Conservation (phyloP, 1,140 invertebrate genomes). For the Calycopis cecrops region DNA sequence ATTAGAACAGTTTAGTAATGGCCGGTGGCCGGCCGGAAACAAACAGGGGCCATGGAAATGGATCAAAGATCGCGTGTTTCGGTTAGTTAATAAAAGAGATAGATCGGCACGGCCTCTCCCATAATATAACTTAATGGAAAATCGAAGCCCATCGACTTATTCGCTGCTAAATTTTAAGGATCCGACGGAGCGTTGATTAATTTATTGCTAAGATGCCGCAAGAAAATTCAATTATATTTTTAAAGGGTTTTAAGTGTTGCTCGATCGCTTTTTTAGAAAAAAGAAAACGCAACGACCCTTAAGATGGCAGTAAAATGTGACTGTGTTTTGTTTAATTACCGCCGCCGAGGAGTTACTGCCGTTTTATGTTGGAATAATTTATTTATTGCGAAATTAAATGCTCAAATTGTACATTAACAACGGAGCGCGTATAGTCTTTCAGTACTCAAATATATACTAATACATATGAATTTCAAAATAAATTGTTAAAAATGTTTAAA, state of each 20-base stretch:
- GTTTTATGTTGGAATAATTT: conserved; percentile 5
- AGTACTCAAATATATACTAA: too few species aligned
- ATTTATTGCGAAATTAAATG: background rate
- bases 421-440: too few species aligned
- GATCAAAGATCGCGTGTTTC: conserved; percentile 69
- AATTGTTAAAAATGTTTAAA: too few species aligned
- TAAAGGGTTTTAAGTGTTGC: conserved; percentile 73
- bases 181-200: conserved; percentile 73
- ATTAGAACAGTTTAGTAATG: conserved; percentile 34
- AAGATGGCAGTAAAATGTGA: conserved; percentile 65
- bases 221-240: conserved; percentile 75
- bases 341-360: background rate
- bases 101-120: conserved; percentile 59
- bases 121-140: conserved; percentile 72
- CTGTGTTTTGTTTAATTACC: conserved; percentile 26
- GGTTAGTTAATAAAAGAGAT: conserved; percentile 66
- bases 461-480: too few species aligned
- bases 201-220: conserved; percentile 71
- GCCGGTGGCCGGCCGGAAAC: conserved; percentile 53
- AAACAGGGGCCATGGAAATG: conserved; percentile 63
- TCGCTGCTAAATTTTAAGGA: conserved; percentile 71
- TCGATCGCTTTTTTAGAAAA: conserved; percentile 50
- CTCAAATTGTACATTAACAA: conserved; percentile 1
- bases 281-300: conserved; percentile 56
- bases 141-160: conserved; percentile 72